Evolutionary conservation across 2,797 vertebrate species (phyloP).

Genomic region (Scomberomorus guttatus): DNA sequence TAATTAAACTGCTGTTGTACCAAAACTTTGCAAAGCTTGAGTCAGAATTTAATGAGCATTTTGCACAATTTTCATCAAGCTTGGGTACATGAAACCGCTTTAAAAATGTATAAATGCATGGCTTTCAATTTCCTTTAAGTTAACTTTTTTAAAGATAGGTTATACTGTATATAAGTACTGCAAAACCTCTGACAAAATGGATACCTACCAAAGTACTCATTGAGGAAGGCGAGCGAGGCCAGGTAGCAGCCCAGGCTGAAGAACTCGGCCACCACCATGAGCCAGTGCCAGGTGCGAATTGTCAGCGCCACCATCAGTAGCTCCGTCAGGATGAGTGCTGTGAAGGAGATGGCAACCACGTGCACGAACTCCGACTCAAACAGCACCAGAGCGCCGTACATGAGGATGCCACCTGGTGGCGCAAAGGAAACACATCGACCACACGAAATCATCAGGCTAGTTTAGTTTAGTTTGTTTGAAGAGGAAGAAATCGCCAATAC

Average conservation of each 20-base stretch:
- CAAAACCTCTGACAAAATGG: background rate
- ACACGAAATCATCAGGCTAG: background rate
- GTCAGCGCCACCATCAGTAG: constrained; percentile 98
- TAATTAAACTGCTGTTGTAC: too few species aligned
- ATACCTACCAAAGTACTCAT: constrained; percentile 94
- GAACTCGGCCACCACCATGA: constrained; percentile 96
- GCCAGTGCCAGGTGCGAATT: constrained; percentile 97
- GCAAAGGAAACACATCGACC: constrained; percentile 2
- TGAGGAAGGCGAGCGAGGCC: constrained; percentile 97
- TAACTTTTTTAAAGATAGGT: background rate
- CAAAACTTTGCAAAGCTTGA: background rate
- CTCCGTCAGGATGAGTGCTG: constrained; percentile 95
- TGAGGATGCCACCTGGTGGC: constrained; percentile 94
- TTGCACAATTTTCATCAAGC: background rate
- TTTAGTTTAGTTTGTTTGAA: background rate
- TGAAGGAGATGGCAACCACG: constrained; percentile 98
- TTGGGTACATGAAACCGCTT: background rate
- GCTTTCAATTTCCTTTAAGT: too few species aligned
- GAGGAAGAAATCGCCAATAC: background rate
- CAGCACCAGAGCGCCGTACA: constrained; percentile 95
- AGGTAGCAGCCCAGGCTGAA: constrained; percentile 96
- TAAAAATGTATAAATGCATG: too few species aligned
- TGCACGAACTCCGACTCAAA: constrained; percentile 98
- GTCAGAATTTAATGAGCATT: too few species aligned
- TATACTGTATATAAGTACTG: background rate